Evolutionary conservation across 1,140 invertebrate species (phyloP).

Genomic region (Neodiprion pinetum): DNA sequence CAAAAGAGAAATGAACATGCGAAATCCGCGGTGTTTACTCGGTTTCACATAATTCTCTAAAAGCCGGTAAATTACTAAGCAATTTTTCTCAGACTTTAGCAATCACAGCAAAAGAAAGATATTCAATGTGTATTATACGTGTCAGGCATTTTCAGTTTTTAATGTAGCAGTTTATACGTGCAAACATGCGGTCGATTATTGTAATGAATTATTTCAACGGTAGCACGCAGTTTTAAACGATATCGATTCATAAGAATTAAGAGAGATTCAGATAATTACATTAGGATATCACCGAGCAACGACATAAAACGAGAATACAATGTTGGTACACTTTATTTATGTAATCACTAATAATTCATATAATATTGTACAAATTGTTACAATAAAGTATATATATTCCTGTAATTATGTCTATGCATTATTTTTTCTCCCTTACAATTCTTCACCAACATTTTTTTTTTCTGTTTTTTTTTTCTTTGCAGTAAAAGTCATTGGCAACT

Average conservation of each 20-base stretch:
- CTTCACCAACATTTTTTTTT: too few species aligned
- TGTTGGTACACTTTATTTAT: slow-evolving; percentile 63
- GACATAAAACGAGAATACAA: slow-evolving; percentile 41
- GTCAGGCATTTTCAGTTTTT: too few species aligned
- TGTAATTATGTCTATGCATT: slow-evolving; percentile 56
- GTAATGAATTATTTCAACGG: background rate
- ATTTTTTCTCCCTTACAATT: too few species aligned
- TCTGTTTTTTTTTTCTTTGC: slow-evolving; percentile 25
- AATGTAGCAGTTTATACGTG: too few species aligned
- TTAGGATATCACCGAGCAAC: background rate
- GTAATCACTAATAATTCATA: slow-evolving; percentile 54
- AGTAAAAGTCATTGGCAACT: slow-evolving; percentile 48
- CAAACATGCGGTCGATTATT: background rate
- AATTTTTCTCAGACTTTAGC: too few species aligned
- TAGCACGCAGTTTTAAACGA: background rate
- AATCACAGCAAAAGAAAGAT: too few species aligned
- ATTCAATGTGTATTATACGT: too few species aligned
- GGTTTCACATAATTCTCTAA: too few species aligned
- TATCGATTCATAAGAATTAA: background rate
- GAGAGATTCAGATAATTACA: background rate
- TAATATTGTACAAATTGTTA: slow-evolving; percentile 64
- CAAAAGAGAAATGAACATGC: too few species aligned
- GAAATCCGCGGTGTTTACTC: too few species aligned
- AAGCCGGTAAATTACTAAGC: too few species aligned
- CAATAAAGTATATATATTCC: slow-evolving; percentile 57